Base-by-base conservation (phyloP, 2,797 vertebrate genomes). In the Ispidina lecontei region DNA sequence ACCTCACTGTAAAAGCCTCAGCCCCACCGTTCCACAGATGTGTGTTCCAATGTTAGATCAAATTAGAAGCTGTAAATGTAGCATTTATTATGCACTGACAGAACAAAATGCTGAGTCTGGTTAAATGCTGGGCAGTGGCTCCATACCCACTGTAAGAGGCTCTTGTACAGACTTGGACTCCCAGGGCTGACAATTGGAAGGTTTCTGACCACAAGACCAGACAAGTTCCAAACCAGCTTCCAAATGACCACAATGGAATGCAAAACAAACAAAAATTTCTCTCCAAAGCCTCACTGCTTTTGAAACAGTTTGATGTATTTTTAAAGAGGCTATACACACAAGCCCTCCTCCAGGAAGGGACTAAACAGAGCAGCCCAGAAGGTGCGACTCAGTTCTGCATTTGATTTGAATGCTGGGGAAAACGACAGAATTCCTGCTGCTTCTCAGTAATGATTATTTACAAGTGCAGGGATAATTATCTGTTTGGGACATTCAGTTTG, bases 181-280 rank as follows among this genome's bases (percentile, higher is more conserved):
- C 47, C 73, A 69, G 46, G 21, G 29, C 60, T 79, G 47, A 91
- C 86, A 91, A 91, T 93, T 74, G 87, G 55, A 56, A 78, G 23
- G 77, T 82, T 94, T 87, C 74, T 89, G 71, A 84, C 92, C 91
- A 84, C 71, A 54, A n/a, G 49, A 84, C 41, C 77, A 90, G 65
- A 25, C 5, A 62, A 76, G 31, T 80, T 93, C 81, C 94, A 91
- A 93, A 77, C 10, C 51, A 83, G 54, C 37, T 87, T 87, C 62
- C 78, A 79, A 62, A 67, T 5, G 21, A 84, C 92, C 89, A 87
- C 39, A 87, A 4, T 39, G 84, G 78, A 89, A 94, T 39, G 58
- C 29, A 90, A 70, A 81, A 25, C 41, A 92, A 56, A 20, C 33
- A 79, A 29, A 77, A 44, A 69, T 29, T 79, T 69, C 69, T 94